These are phyloP conservation scores for Zaprionus taronus DNA, from an alignment of 1,140 invertebrate genomes.

Conservation along the genomic window DNA sequence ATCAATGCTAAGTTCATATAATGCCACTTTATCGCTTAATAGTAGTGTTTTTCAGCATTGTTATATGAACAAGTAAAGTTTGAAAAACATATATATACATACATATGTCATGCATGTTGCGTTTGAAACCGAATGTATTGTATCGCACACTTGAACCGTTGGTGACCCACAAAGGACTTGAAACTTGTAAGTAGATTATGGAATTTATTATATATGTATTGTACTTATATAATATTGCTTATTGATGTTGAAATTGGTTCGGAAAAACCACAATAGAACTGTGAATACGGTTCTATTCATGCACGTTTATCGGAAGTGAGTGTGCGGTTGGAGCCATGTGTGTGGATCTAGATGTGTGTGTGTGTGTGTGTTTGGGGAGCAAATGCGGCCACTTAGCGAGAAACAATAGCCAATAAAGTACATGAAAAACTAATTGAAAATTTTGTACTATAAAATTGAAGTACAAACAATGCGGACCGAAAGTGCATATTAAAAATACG, in stretches of 20 bases:
- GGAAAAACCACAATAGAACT: constrained; percentile 43
- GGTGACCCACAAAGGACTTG: constrained; percentile 24
- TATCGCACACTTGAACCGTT: not conserved
- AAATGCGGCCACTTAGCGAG: constrained; percentile 60
- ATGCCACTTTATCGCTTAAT: too few species aligned
- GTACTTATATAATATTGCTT: constrained; percentile 54
- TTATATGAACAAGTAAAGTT: too few species aligned
- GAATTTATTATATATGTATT: constrained; percentile 30
- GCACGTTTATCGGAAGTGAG: constrained; percentile 37
- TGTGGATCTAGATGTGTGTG: not conserved
- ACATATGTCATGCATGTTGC: not conserved
- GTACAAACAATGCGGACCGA: constrained; percentile 59
- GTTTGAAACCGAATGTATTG: not conserved
- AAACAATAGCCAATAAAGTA: constrained; percentile 81
- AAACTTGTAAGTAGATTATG: constrained; percentile 5
- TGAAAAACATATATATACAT: too few species aligned
- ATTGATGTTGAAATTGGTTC: constrained; percentile 52
- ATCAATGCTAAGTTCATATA: too few species aligned
- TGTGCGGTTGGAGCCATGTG: not conserved
- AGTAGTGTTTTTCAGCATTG: too few species aligned
- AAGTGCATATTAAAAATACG: constrained; percentile 64
- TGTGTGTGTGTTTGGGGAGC: constrained; percentile 15
- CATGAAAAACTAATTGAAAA: constrained; percentile 78
- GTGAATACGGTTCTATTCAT: constrained; percentile 34
- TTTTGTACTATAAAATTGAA: constrained; percentile 73